Evolutionary conservation across 1,140 invertebrate genomes (phyloP).

Genomic region (Heliothis virescens): DNA sequence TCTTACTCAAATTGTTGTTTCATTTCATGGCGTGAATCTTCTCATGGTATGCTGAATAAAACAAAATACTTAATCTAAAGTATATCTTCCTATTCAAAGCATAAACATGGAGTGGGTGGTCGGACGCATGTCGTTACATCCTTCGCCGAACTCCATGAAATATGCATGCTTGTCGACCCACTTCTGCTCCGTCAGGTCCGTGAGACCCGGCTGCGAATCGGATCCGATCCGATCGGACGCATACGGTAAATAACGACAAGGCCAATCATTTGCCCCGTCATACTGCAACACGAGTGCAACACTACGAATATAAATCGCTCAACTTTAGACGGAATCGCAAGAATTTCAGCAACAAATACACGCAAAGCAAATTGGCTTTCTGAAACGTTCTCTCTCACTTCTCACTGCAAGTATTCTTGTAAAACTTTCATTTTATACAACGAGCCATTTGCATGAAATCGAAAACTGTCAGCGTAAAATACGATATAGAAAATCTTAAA

Average conservation of each 20-base stretch:
- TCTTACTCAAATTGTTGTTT: neutral
- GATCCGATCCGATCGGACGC: neutral
- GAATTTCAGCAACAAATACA: conserved; percentile 1
- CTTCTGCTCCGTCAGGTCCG: neutral
- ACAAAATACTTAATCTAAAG: no score
- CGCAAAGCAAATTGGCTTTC: conserved; percentile 1
- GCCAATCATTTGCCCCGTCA: conserved; percentile 13
- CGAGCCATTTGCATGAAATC: no score
- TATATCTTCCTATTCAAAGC: neutral
- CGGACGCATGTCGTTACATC: neutral
- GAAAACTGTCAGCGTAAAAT: no score
- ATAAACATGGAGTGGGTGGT: neutral
- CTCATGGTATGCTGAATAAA: no score
- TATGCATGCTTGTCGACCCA: conserved; percentile 17
- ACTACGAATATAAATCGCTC: neutral
- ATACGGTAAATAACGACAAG: neutral
- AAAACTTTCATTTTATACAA: neutral
- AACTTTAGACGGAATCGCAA: neutral
- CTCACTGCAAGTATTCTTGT: neutral
- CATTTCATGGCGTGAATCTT: neutral
- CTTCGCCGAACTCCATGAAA: neutral
- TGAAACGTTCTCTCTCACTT: neutral
- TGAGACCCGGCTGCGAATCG: neutral
- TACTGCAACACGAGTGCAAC: neutral
- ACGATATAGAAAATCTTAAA: no score